Evolutionary conservation across 2,113 vertebrate species (phyloP).

Genomic region (Cyrtonyx montezumae): DNA sequence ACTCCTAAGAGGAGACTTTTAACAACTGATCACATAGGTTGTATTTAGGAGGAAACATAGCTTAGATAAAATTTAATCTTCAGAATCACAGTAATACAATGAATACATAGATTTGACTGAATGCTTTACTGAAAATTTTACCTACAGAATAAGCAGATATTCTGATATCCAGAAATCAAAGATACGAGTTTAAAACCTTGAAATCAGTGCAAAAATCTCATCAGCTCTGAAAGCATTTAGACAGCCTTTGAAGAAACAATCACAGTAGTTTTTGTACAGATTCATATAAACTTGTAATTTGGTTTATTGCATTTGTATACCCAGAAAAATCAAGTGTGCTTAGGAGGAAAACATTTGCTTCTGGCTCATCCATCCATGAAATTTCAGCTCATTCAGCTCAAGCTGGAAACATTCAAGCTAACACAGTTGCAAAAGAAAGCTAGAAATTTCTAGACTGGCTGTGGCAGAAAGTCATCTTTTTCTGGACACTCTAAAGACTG

Average conservation of each 20-base stretch:
- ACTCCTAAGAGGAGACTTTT: not conserved
- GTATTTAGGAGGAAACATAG: not conserved
- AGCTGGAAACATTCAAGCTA: not conserved
- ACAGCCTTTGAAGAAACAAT: not conserved
- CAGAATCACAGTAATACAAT: not conserved
- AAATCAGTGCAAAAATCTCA: not conserved
- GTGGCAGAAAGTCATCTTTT: not conserved
- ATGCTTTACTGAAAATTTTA: not conserved
- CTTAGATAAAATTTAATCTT: not conserved
- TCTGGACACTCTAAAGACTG: not conserved
- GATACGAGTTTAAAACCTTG: not conserved
- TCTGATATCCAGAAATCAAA: rapidly evolving
- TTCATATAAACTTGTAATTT: not conserved
- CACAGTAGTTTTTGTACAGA: not conserved
- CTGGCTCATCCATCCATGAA: not conserved
- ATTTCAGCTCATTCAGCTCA: too few relatives aligned
- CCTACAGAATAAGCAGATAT: not conserved
- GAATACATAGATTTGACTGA: not conserved
- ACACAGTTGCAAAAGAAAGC: not conserved
- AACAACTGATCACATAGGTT: not conserved
- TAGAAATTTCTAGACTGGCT: not conserved
- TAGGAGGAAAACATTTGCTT: not conserved
- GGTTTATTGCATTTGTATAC: not conserved
- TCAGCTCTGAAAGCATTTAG: not conserved
- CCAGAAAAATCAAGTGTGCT: not conserved